Evolutionary conservation across 2,113 vertebrate species (phyloP), one percentile per base, ranked within the genome.

Genomic region (Ptyas mucosa): DNA sequence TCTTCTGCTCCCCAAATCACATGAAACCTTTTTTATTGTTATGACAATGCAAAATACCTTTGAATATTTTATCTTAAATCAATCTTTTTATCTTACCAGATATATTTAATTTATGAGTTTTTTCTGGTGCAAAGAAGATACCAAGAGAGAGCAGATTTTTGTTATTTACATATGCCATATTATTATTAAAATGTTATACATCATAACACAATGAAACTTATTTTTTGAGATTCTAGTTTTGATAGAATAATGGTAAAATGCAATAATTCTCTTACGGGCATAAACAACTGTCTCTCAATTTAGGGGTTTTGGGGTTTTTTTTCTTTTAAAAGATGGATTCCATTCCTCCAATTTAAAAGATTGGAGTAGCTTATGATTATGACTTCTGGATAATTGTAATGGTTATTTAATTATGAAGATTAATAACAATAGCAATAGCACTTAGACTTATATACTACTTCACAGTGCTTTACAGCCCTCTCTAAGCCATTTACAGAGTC

Each of bases 131-230:
- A 81, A 43, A 81, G 75, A 39, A 39, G 34, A 75, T 20, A 75
- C n/a, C n/a, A 96, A 95, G 95, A 95, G 92, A 61, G 93, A 97
- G 94, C 97, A 97, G 90, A 5, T 43, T 97, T 97, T 97, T 96
- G 95, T 95, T 95, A 94, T 97, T 97, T 97, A 96, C 93, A 93
- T 88, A 90, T 96, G 95, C 94, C 95, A 94, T 81, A 87, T 96
- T 92, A 0, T 95, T 97, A 96, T 95, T 95, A 97, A 97, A 97
- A 95, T 87, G 96, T 96, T 94, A 96, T 97, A 95, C 95, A 95
- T 97, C 93, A 94, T 96, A 95, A 95, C 90, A 95, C 92, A 96
- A 93, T 89, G 34, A 96, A 97, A 95, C 94, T 95, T 95, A 96
- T 97, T 97, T 97, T 94, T 94, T 94, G 88, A 97, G 94, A 94